Percentiles rank a stretch among this genome's conserved stretches.
Conservation (phyloP, 2,888 invertebrate species). For the Macaria notata region DNA sequence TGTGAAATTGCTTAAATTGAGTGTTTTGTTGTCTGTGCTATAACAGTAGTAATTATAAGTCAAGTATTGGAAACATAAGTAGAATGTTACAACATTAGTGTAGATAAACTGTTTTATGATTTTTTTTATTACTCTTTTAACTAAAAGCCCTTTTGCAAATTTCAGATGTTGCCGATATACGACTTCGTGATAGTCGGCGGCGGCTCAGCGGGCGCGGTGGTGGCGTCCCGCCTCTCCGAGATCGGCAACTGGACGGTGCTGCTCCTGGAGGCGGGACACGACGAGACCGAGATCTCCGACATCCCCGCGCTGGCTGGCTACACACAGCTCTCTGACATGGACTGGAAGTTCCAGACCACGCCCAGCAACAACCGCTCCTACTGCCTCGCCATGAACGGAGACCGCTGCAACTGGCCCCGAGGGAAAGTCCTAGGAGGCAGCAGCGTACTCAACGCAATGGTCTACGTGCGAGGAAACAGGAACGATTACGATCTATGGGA, state of each 20-base stretch:
- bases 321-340: conserved; percentile 91
- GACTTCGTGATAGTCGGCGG: conserved; percentile 94
- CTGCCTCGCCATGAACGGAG: conserved; percentile 93
- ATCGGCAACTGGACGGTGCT: conserved; percentile 91
- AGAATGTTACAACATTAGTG: too few species aligned
- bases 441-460: conserved; percentile 95
- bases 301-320: conserved; percentile 93
- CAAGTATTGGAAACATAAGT: too few species aligned
- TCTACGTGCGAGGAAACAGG: conserved; percentile 93
- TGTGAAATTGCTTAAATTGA: too few species aligned
- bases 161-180: conserved; percentile 88
- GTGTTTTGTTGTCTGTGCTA: too few species aligned
- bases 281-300: conserved; percentile 94
- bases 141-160: conserved; percentile 27
- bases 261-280: conserved; percentile 92
- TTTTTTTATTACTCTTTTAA: neutral
- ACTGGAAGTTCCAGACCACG: conserved; percentile 96
- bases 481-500: conserved; percentile 95
- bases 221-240: conserved; percentile 92
- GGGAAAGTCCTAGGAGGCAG: conserved; percentile 95
- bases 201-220: conserved; percentile 94
- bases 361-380: conserved; percentile 89
- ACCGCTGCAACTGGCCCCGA: conserved; percentile 95
- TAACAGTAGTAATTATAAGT: too few species aligned
- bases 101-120: too few species aligned